Conservation (phyloP, 2,113 vertebrate genomes). For the Australoheros scitulus region DNA sequence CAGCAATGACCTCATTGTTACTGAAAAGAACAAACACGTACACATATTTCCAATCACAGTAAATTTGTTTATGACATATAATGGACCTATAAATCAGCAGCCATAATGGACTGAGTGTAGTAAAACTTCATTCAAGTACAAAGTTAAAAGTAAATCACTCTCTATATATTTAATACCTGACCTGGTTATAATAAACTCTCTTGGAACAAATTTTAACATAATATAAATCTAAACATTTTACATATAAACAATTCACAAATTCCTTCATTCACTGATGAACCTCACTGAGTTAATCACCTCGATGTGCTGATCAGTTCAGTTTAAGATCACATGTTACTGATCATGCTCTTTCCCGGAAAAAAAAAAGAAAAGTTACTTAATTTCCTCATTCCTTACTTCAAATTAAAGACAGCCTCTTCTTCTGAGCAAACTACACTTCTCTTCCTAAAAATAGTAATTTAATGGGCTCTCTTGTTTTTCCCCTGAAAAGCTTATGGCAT, state of each 20-base stretch:
- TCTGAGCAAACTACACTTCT: not conserved
- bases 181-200: not conserved
- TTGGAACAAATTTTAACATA: not conserved
- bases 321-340: not conserved
- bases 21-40: slow-evolving; percentile 8
- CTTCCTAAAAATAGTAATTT: slow-evolving; percentile 43
- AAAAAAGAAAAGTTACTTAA: not conserved
- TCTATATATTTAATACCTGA: not conserved
- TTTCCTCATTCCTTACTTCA: not conserved
- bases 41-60: not conserved
- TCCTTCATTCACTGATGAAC: not conserved
- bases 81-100: not conserved
- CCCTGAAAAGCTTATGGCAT: slow-evolving; percentile 32
- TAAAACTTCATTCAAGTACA: not conserved
- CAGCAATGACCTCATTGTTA: slow-evolving; percentile 17
- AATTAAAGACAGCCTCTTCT: not conserved
- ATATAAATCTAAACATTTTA: not conserved
- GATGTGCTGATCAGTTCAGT: slow-evolving; percentile 1
- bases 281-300: slow-evolving; percentile 1
- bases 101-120: not conserved
- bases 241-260: not conserved
- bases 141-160: not conserved
- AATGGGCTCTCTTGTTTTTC: slow-evolving; percentile 28
- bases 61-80: not conserved
- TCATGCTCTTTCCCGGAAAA: not conserved